Conservation (phyloP, 2,113 vertebrate species). For the Callopanchax toddi region DNA sequence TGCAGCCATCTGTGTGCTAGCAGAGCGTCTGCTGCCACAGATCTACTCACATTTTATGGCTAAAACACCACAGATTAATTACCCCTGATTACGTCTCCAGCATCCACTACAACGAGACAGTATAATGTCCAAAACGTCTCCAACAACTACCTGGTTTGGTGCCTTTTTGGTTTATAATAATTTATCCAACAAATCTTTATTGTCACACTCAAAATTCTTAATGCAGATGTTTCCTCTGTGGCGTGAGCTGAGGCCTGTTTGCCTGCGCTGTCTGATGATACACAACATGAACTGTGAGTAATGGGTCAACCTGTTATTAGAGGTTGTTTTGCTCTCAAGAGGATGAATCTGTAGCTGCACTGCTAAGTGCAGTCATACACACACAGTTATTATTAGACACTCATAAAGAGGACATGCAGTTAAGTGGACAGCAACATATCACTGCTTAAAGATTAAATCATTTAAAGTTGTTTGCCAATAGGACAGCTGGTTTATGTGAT, state of each 20-base stretch:
- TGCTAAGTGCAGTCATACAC: conserved; percentile 8
- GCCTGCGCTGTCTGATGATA: conserved; percentile 27
- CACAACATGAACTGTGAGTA: conserved; percentile 30
- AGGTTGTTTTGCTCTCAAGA: conserved; percentile 43
- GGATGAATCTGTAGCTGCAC: conserved; percentile 15
- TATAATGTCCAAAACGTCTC: too few relatives aligned
- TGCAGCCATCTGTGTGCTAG: conserved; percentile 53
- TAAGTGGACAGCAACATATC: background rate
- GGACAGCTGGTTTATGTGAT: background rate
- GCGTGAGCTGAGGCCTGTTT: conserved; percentile 35
- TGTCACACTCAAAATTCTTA: too few relatives aligned
- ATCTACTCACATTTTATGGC: background rate
- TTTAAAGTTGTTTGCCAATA: background rate
- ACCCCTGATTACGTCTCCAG: background rate
- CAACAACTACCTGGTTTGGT: too few relatives aligned
- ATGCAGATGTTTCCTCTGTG: too few relatives aligned
- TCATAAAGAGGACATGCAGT: background rate
- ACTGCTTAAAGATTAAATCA: background rate
- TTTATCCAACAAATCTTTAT: background rate
- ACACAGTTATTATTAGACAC: conserved; percentile 15
- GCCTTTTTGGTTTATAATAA: too few relatives aligned
- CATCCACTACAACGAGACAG: background rate
- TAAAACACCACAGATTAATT: background rate
- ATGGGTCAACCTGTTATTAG: conserved; percentile 66
- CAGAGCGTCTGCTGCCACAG: conserved; percentile 25